These are phyloP conservation scores for Macrosoma leucophasiata DNA, from an alignment of 2,888 invertebrate species.

Conservation along the genomic window DNA sequence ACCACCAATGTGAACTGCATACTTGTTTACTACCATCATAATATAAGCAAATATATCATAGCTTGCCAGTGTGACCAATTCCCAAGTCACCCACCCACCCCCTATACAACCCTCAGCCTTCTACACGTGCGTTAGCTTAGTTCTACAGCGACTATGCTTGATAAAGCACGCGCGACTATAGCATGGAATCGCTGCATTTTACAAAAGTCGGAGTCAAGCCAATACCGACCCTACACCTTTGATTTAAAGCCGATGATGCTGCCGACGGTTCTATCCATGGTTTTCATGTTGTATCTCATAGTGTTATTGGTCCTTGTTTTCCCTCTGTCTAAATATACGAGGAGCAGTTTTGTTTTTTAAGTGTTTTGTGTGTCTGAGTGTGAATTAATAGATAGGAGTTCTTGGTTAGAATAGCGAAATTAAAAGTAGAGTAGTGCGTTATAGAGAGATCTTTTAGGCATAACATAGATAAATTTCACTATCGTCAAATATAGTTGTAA, in stretches of 20 bases:
- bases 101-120: constrained; percentile 6
- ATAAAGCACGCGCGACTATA: constrained; percentile 10
- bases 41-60: too few species aligned
- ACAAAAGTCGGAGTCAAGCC: background rate
- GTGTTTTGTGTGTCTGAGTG: too few species aligned
- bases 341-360: constrained; percentile 18
- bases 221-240: constrained; percentile 20
- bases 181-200: too few species aligned
- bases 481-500: too few species aligned
- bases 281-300: constrained; percentile 58
- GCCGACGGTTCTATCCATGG: constrained; percentile 43
- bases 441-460: too few species aligned
- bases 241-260: too few species aligned
- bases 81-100: constrained; percentile 2
- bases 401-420: too few species aligned
- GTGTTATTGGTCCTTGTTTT: constrained; percentile 55
- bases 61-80: constrained; percentile 3
- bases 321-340: constrained; percentile 57
- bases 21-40: too few species aligned
- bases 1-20: too few species aligned
- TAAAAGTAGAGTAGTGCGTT: constrained; percentile 6
- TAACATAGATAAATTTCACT: too few species aligned
- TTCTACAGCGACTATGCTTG: constrained; percentile 10
- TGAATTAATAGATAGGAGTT: constrained; percentile 1
- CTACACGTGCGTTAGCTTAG: constrained; percentile 15